Conservation (phyloP, 1,140 invertebrate genomes). For the Gonatopus flavifemur region DNA sequence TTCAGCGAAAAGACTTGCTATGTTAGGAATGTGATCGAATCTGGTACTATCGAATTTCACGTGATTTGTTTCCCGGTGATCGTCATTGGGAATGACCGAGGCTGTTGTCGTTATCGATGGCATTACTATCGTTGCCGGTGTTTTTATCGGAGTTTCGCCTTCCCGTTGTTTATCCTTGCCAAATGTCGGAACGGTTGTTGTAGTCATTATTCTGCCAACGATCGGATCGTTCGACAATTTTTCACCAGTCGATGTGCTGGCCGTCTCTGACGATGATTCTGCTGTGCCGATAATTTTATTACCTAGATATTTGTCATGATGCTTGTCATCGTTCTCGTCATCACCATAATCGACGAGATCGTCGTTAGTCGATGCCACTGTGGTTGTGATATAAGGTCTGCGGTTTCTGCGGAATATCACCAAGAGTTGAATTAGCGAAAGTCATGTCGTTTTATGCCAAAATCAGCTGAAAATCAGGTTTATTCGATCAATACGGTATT, state of each 20-base stretch:
- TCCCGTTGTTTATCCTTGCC: conserved; percentile 17
- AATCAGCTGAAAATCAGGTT: too few species aligned
- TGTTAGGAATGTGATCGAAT: conserved; percentile 47
- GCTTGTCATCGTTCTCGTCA: conserved; percentile 9
- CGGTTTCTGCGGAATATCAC: conserved; percentile 47
- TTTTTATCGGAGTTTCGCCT: too few species aligned
- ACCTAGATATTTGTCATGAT: conserved; percentile 14
- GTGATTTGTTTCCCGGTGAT: conserved; percentile 6
- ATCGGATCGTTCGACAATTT: conserved; percentile 32
- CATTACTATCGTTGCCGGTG: not conserved
- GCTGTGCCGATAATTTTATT: conserved; percentile 6
- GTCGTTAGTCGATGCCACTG: conserved; percentile 44
- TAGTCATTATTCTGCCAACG: conserved; percentile 31
- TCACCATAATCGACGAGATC: conserved; percentile 38
- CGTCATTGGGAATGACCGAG: conserved; percentile 12
- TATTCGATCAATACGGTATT: too few species aligned
- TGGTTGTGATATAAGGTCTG: conserved; percentile 49
- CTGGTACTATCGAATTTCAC: conserved; percentile 16
- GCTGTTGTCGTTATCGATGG: conserved; percentile 4
- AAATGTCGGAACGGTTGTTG: conserved; percentile 30
- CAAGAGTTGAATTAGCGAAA: not conserved
- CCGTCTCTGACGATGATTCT: conserved; percentile 19
- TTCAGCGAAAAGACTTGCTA: conserved; percentile 47
- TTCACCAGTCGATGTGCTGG: conserved; percentile 16
- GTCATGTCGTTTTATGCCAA: too few species aligned